Base-by-base conservation (phyloP, 2,113 vertebrate species). In the Nibea coibor region DNA sequence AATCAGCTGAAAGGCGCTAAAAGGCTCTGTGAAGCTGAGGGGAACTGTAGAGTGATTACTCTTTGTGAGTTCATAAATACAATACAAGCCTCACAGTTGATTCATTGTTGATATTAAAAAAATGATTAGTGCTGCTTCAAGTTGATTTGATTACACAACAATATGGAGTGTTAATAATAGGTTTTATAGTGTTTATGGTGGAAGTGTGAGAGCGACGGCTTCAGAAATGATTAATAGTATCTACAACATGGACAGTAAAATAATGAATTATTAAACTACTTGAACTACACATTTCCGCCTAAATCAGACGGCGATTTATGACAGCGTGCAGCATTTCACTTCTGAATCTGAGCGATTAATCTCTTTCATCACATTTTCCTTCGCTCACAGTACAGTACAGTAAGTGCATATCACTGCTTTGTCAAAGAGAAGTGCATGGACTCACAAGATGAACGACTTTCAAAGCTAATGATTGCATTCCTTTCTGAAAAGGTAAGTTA, bases 401-500 rank as follows among this genome's bases (percentile, higher is more conserved):
- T 89, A 87, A 75, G 85, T 85, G 91, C 92, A 77, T 81, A 89
- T 92, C 92, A 91, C 82, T 85, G 59, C 0, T 14, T 83, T 72
- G 87, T 72, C 64, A 92, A 81, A 93, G 93, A 93, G 92, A 50
- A 88, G 82, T 84, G 42, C 94, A 88, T 90, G 82, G 86, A 88
- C 91, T 92, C 91, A 79, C 86, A 94, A 87, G 90, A 96, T 92
- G 94, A 96, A 96, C 96, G 94, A 93, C 93, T 90, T 92, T 91
- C 89, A 91, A 93, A 86, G 87, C 72, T 93, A 95, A 95, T 48
- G 51, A 94, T 95, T 86, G 50, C 83, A 92, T 96, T 96, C 95
- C 93, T 94, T 84, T 92, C 68, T 89, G 82, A 72, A 92, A 92
- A 94, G 93, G 91, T 92, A 95, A 95, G 94, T 69, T 42, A 70